phyloP scores from a whole-genome alignment of 1,140 invertebrate species.

The Coboldia fuscipes region DNA sequence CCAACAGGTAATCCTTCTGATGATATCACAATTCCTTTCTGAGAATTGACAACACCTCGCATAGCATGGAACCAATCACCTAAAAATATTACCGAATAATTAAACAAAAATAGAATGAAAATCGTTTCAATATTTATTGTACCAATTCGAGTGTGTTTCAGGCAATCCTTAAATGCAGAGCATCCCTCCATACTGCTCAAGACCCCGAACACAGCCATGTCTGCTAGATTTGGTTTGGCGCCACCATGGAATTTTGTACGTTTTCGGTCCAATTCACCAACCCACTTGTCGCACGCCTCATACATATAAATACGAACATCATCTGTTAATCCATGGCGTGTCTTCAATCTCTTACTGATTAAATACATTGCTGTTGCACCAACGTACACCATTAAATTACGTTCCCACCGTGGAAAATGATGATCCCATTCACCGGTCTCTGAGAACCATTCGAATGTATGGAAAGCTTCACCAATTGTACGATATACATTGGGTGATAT shows the following conservation, averaged over 20 bases:
- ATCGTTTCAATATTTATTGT: no score
- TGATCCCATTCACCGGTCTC: slow-evolving; percentile 79
- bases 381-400: slow-evolving; percentile 73
- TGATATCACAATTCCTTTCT: no score
- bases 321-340: slow-evolving; percentile 63
- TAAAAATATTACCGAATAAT: no score
- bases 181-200: slow-evolving; percentile 92
- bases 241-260: slow-evolving; percentile 66
- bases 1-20: no score
- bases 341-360: slow-evolving; percentile 74
- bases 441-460: slow-evolving; percentile 85
- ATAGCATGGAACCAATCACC: no score
- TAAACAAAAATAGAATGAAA: no score
- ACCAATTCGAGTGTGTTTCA: slow-evolving; percentile 46
- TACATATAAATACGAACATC: slow-evolving; percentile 81
- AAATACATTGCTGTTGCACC: slow-evolving; percentile 88
- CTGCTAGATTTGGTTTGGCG: slow-evolving; percentile 69
- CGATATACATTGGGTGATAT: slow-evolving; percentile 96
- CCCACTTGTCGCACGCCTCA: slow-evolving; percentile 69
- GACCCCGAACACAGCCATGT: slow-evolving; percentile 83
- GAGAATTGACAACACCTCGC: no score
- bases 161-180: slow-evolving; percentile 66
- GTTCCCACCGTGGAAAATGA: slow-evolving; percentile 69
- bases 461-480: slow-evolving; percentile 57
- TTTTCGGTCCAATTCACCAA: slow-evolving; percentile 41